Conservation (phyloP, 2,797 vertebrate species). For the Pelochelys cantorii region DNA sequence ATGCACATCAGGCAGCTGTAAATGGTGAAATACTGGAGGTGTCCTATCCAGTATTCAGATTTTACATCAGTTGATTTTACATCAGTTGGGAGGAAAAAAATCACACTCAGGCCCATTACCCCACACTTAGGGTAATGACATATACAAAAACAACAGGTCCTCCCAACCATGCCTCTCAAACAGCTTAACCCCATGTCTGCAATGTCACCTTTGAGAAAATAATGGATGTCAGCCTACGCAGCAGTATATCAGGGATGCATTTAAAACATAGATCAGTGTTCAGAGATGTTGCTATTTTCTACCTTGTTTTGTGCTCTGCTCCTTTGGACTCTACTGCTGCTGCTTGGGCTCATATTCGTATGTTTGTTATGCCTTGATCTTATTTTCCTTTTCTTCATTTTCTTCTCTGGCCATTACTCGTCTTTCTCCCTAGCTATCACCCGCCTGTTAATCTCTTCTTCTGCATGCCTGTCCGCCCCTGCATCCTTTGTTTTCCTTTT, state of each 20-base stretch:
- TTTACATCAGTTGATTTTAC: not conserved
- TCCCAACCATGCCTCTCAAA: not conserved
- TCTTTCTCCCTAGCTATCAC: not conserved
- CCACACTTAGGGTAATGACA: not conserved
- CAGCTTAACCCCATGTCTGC: not conserved
- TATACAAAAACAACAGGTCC: not conserved
- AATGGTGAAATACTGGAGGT: not conserved
- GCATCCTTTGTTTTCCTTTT: not conserved
- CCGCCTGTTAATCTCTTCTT: not conserved
- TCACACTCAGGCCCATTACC: not conserved
- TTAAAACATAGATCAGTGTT: slow-evolving; percentile 34
- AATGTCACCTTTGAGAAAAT: not conserved
- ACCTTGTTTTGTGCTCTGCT: not conserved
- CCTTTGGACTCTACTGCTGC: not conserved
- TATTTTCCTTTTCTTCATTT: not conserved
- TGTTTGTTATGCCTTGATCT: not conserved
- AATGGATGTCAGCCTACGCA: not conserved
- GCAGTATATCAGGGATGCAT: not conserved
- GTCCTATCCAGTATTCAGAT: not conserved
- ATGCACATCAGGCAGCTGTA: not conserved
- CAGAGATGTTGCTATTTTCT: not conserved
- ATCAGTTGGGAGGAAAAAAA: not conserved
- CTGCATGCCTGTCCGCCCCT: not conserved
- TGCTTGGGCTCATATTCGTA: not conserved
- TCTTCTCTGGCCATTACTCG: not conserved